Conservation (phyloP, 2,113 vertebrate genomes). For the Platysternon megacephalum region DNA sequence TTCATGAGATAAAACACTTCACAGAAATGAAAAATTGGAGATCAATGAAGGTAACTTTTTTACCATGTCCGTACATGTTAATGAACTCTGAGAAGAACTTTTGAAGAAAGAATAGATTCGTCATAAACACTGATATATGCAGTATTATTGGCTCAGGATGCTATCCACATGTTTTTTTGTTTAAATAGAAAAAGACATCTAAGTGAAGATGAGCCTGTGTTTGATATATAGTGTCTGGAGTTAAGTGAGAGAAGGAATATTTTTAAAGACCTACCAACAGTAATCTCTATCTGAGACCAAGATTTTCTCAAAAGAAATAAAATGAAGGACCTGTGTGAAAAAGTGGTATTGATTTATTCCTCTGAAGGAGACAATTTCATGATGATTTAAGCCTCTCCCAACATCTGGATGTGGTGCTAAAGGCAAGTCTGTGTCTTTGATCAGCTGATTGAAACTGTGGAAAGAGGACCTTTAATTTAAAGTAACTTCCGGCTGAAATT, state of each 20-base stretch:
- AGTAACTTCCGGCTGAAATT: slow-evolving; percentile 61
- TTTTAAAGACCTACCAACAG: background rate
- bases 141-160: slow-evolving; percentile 13
- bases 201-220: slow-evolving; percentile 10
- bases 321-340: slow-evolving; percentile 67
- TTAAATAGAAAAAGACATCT: background rate
- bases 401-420: slow-evolving; percentile 63
- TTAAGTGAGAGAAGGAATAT: slow-evolving; percentile 47
- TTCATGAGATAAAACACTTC: slow-evolving; percentile 60
- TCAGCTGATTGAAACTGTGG: slow-evolving; percentile 62
- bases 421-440: slow-evolving; percentile 64
- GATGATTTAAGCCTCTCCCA: slow-evolving; percentile 63
- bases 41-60: slow-evolving; percentile 26
- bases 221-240: slow-evolving; percentile 46
- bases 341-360: slow-evolving; percentile 26
- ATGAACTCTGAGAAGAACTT: slow-evolving; percentile 57
- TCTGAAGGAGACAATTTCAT: slow-evolving; percentile 53
- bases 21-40: slow-evolving; percentile 62
- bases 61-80: background rate
- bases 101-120: slow-evolving; percentile 53
- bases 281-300: slow-evolving; percentile 1
- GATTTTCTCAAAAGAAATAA: slow-evolving; percentile 45
- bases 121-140: background rate
- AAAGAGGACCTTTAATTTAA: slow-evolving; percentile 62
- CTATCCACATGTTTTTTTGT: background rate